phyloP scores from a whole-genome alignment of 1,140 invertebrate species.

The Pollicipes pollicipes region DNA sequence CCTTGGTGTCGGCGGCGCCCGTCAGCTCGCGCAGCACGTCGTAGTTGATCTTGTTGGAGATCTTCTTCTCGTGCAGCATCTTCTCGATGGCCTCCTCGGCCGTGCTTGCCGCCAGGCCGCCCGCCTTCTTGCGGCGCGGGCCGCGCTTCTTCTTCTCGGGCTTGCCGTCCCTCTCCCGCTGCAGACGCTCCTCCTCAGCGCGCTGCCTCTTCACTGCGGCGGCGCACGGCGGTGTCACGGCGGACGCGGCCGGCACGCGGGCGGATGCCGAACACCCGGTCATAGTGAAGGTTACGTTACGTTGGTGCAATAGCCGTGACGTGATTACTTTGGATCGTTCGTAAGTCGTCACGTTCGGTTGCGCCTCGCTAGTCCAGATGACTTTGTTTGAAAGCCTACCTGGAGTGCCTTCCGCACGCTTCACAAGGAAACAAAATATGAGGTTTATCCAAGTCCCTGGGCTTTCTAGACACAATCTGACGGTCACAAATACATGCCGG shows the following conservation, averaged over 20 bases:
- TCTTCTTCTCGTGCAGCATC: constrained; percentile 83
- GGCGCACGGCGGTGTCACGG: not conserved
- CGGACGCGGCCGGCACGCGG: not conserved
- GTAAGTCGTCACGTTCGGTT: too few relatives aligned
- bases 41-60: constrained; percentile 94
- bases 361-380: too few relatives aligned
- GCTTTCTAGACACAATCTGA: too few relatives aligned
- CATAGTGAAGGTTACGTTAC: too few relatives aligned
- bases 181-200: constrained; percentile 44
- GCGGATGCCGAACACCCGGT: too few relatives aligned
- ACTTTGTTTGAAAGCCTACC: too few relatives aligned
- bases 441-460: too few relatives aligned
- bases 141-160: constrained; percentile 39
- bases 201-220: constrained; percentile 44
- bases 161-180: constrained; percentile 29
- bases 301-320: too few relatives aligned
- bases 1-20: constrained; percentile 26
- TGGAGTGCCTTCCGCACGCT: too few relatives aligned
- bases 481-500: too few relatives aligned
- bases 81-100: constrained; percentile 83
- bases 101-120: constrained; percentile 43
- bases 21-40: constrained; percentile 72
- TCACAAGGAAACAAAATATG: too few relatives aligned
- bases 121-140: constrained; percentile 34
- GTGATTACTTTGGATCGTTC: too few relatives aligned